Percentiles rank a stretch among this genome's conserved stretches.
Evolutionary conservation across 2,113 vertebrate genomes (phyloP).

Genomic region (Coreoperca whiteheadi): DNA sequence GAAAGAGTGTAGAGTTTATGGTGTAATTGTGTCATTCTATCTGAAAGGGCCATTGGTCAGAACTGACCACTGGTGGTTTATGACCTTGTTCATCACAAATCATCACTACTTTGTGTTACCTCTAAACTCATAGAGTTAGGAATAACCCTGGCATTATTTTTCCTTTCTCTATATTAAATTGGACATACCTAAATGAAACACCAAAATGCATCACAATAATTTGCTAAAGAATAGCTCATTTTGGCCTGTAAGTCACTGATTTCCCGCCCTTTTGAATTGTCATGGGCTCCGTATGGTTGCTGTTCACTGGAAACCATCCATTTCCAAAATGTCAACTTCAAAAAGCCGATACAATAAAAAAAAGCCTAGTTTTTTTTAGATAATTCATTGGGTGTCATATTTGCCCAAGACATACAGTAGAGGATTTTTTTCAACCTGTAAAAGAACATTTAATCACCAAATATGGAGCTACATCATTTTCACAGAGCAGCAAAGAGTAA

Average conservation of each 20-base stretch:
- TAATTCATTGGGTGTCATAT: not conserved
- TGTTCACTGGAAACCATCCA: not conserved
- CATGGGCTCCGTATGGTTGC: not conserved
- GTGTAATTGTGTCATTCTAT: not conserved
- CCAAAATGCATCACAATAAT: not conserved
- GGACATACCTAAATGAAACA: not conserved
- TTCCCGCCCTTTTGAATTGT: not conserved
- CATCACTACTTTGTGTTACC: not conserved
- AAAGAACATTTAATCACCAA: no score
- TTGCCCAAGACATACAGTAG: not conserved
- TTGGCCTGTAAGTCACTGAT: not conserved
- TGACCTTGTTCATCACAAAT: not conserved
- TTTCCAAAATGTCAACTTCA: not conserved
- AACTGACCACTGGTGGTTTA: constrained; percentile 1
- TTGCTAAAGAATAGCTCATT: not conserved
- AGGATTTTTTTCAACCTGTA: not conserved
- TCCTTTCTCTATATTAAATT: not conserved
- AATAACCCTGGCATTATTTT: not conserved
- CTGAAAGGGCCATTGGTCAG: not conserved
- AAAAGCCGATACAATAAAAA: no score
- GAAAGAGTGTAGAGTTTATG: not conserved
- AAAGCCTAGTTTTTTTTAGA: no score
- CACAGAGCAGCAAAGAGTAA: not conserved
- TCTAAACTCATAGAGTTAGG: not conserved
- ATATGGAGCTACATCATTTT: not conserved